Percentiles rank a stretch among this genome's conserved stretches.
Conservation (phyloP, 2,113 vertebrate genomes). For the Lepus timidus region DNA sequence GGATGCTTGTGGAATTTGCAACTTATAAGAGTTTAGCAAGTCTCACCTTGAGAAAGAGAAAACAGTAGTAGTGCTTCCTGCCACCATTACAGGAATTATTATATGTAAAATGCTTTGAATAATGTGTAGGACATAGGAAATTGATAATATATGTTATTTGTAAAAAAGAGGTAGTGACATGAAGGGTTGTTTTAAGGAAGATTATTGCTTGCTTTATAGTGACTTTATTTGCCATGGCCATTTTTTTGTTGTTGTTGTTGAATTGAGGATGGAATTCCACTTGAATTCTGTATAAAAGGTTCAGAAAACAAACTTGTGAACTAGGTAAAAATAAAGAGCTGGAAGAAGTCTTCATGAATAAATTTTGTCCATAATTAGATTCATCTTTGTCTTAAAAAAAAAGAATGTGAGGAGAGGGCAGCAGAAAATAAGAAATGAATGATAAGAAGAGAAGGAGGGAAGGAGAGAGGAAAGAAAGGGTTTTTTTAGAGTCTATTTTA, state of each 20-base stretch:
- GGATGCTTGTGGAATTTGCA: neutral
- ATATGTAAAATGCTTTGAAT: neutral
- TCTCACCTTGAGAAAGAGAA: neutral
- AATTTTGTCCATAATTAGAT: neutral
- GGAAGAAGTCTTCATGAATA: neutral
- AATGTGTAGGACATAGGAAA: neutral
- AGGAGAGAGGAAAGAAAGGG: neutral
- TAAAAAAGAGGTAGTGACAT: neutral
- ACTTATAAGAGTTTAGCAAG: neutral
- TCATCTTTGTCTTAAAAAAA: neutral
- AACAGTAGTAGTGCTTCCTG: neutral
- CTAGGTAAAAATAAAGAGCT: neutral
- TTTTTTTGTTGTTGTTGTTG: neutral
- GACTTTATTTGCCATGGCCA: neutral
- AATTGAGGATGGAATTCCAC: conserved; percentile 24
- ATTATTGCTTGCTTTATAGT: neutral
- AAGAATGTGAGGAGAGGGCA: neutral
- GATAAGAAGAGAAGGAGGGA: neutral
- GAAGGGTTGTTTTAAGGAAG: neutral
- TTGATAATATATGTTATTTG: neutral
- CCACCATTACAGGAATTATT: neutral
- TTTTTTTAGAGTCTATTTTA: neutral
- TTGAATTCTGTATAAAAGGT: neutral
- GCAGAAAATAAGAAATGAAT: neutral
- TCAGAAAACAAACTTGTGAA: conserved; percentile 15